Base-by-base conservation (phyloP, 2,113 vertebrate genomes). In the Phaethornis superciliosus region DNA sequence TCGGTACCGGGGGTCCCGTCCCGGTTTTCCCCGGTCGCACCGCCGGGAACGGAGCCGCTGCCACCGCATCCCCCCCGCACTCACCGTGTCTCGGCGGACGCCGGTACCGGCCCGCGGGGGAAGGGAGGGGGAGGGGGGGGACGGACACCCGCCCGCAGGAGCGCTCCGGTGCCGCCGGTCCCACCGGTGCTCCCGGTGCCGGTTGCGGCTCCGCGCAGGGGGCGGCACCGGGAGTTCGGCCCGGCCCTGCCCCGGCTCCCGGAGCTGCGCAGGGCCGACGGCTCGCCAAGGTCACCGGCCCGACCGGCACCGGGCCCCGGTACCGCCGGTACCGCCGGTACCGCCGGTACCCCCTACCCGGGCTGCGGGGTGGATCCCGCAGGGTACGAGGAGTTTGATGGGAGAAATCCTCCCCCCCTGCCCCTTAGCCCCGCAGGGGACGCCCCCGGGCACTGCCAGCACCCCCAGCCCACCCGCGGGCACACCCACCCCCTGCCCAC, bases 171-270 rank as follows among this genome's bases (percentile, higher is more conserved):
- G 22, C 58, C 47, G 77, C 40, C 77, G 70, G 67, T 69, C 6
- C n/a, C 51, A 12, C 24, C 17, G 27, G 27, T 52, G 17, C 46
- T 46, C 46, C 76, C 49, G 78, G 82, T 58, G 42, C 33, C 82
- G 82, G 72, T 46, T 54, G 85, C 85, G 85, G 75, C n/a, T 87
- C 74, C 85, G 85, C 75, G 56, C 56, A 88, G 58, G 85, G 75
- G 85, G 85, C 85, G 85, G 85, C 75, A 79, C 85, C 75, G 85
- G 85, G 49, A 80, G 65, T 58, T 46, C 84, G 74, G 74, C 74
- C 72, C 83, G 83, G 83, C 84, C 84, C 84, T 70, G 28, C 84
- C 75, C 56, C 72, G 76, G 67, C 23, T 87, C 58, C 76, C 67
- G 67, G 76, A 27, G 85, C 85, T 80, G 85, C 85, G 85, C 85